Evolutionary conservation across 35 echinoderm and acorn worm species (phyloP), one percentile per base, ranked within the genome.

Genomic region (Stichopus chloronotus): DNA sequence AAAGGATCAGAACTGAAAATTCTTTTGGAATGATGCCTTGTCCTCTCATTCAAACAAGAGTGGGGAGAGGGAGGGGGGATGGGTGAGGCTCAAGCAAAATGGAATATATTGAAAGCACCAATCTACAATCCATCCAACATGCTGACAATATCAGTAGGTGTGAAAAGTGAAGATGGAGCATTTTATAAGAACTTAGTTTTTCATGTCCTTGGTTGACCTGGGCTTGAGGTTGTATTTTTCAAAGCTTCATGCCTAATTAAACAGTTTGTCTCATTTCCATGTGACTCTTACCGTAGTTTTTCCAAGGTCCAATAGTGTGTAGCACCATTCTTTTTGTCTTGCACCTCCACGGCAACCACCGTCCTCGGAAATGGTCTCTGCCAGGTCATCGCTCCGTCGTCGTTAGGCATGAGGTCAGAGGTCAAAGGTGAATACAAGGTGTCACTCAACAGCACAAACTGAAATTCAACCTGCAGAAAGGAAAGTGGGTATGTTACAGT

Each of bases 381-480:
- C 72, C 79, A 87, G 59, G 94, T 93, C 22, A 96, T 91, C 19
- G 68, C 25, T 25, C 92, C 94, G 8, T 98, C 97, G 58, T 94
- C 76, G 60, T 86, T 96, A 20, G 95, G 92, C 60, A 99, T 78
- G 6, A 99, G 89, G 59, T 99, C 97, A 17, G 93, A 81, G 6
- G 97, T 89, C 52, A 98, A 95, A 78, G 97, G 97, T 80, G 97
- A 99, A 92, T 99, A 99, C 81, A 99, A 91, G 91, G 95, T 96
- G 92, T 99, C 97, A 53, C 93, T 94, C 60, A 99, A 90, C 25
- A 99, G 78, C 5, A 95, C 94, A 95, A 99, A 99, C 90, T 99
- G 97, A 83, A 99, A 99, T 78, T 99, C 97, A 56, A 99, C 97
- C 97, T 98, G 61, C 3, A 13, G 63, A 43, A 11, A 60, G 58